Evolutionary conservation across 2,888 invertebrate genomes (phyloP), one percentile per base, ranked within the genome.

Genomic region (Cheilosia vulpina): DNA sequence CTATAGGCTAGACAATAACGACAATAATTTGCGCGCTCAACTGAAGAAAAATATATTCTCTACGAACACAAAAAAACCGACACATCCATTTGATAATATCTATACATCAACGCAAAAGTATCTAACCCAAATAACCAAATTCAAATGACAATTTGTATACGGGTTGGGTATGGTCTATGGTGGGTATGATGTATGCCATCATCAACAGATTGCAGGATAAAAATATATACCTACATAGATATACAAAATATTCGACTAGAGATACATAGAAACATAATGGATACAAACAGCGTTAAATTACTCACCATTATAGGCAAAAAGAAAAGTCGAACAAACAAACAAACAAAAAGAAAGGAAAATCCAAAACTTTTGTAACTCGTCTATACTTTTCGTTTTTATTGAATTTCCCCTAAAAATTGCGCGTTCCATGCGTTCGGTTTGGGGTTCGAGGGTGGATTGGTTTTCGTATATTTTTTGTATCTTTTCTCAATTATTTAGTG

Each of bases 161-260:
- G 17, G 17, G 17, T 17, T 38, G 38, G 38, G 17, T 45, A 45
- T 47, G 17, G 45, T 27, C 27, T 27, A 27, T 27, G 7, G 27
- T 27, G 27, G 6, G 27, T 5, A 27, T 31, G 31, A 9, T 31
- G 19, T 52, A 75, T 75, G 47, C 63, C 55, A 75, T 75, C 75
- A 65, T 75, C 75, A 75, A 75, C 75, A 75, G 75, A 75, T 75
- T 75, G 75, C 75, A 57, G 63, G 65, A 75, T 65, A 52, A 63
- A 75, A 63, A 53, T 62, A 50, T 43, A 62, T 50, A 24, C 2
- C 27, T 6, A 7, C 27, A 13, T 50, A 50, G 21, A 58, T 47
- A 55, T 34, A 69, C 9, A 68, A 52, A 55, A 53, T 34, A 57
- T n/a, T 31, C 5, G 27, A 31, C 31, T 4, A 34, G 17, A 47